These are phyloP conservation scores for Camptogramma bilineatum DNA, from an alignment of 2,888 invertebrate genomes.

Conservation along the genomic window DNA sequence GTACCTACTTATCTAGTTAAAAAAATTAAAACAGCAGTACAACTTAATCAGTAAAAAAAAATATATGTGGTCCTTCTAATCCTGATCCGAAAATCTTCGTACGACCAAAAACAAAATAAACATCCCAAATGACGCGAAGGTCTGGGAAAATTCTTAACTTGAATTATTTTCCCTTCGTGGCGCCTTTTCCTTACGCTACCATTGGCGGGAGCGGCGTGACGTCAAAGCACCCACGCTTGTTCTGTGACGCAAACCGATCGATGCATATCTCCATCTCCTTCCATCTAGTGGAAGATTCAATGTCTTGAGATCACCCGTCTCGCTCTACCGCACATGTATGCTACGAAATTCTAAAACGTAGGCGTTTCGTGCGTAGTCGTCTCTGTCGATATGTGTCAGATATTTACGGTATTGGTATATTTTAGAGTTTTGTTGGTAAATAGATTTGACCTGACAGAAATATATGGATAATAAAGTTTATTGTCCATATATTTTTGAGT, in stretches of 20 bases:
- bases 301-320: conserved; percentile 43
- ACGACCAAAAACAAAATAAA: conserved; percentile 21
- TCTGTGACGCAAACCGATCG: conserved; percentile 83
- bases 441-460: conserved; percentile 51
- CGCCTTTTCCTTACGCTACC: conserved; percentile 68
- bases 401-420: conserved; percentile 53
- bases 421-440: conserved; percentile 70
- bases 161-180: conserved; percentile 66
- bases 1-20: no score
- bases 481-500: conserved; percentile 26
- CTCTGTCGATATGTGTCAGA: conserved; percentile 57
- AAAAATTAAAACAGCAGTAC: no score
- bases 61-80: neutral
- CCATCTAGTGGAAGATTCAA: conserved; percentile 37
- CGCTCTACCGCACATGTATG: conserved; percentile 73
- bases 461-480: conserved; percentile 40
- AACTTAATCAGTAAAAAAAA: no score
- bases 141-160: conserved; percentile 49
- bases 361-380: conserved; percentile 77
- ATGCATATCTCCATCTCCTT: conserved; percentile 63
- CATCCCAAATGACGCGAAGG: conserved; percentile 24
- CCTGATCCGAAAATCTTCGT: neutral
- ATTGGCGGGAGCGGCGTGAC: conserved; percentile 77
- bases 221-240: conserved; percentile 83
- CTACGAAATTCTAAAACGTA: conserved; percentile 75